These are phyloP conservation scores for Penaeus monodon DNA, from an alignment of 2,888 invertebrate species.

Conservation along the genomic window DNA sequence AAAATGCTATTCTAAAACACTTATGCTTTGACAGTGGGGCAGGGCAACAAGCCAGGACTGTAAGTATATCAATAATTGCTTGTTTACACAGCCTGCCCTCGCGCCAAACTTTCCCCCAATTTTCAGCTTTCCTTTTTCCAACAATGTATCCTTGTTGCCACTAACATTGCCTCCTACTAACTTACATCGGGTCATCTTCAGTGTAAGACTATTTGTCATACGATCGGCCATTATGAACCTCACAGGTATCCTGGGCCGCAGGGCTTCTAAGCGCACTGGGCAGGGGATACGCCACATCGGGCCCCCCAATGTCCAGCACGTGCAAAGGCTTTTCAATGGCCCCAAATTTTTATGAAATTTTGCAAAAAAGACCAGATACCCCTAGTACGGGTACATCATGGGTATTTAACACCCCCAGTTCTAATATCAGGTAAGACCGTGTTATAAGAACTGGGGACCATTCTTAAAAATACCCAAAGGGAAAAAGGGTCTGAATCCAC, in stretches of 20 bases:
- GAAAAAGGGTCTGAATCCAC: conserved; percentile 50
- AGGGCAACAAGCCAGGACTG: conserved; percentile 54
- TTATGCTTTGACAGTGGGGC: conserved; percentile 57
- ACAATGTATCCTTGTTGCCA: conserved; percentile 63
- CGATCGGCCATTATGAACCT: conserved; percentile 51
- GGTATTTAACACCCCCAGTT: conserved; percentile 58
- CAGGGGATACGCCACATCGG: too few relatives aligned
- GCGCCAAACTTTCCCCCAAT: conserved; percentile 50
- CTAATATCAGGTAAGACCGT: conserved; percentile 62
- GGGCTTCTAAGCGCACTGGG: too few relatives aligned
- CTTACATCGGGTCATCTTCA: conserved; percentile 60
- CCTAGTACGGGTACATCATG: conserved; percentile 57
- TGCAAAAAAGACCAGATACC: conserved; percentile 63
- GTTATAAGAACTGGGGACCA: conserved; percentile 61
- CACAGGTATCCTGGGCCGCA: not conserved
- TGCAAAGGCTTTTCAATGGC: conserved; percentile 45
- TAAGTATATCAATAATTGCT: conserved; percentile 40
- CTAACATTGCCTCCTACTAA: conserved; percentile 63
- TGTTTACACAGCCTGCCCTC: conserved; percentile 48
- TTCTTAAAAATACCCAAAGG: conserved; percentile 59
- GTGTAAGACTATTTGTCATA: conserved; percentile 60
- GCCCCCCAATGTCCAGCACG: not conserved
- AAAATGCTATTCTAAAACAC: conserved; percentile 63
- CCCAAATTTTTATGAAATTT: conserved; percentile 53
- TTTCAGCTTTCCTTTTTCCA: conserved; percentile 62